Base-by-base conservation (phyloP, 1,140 invertebrate species). In the Pachypsylla venusta region DNA sequence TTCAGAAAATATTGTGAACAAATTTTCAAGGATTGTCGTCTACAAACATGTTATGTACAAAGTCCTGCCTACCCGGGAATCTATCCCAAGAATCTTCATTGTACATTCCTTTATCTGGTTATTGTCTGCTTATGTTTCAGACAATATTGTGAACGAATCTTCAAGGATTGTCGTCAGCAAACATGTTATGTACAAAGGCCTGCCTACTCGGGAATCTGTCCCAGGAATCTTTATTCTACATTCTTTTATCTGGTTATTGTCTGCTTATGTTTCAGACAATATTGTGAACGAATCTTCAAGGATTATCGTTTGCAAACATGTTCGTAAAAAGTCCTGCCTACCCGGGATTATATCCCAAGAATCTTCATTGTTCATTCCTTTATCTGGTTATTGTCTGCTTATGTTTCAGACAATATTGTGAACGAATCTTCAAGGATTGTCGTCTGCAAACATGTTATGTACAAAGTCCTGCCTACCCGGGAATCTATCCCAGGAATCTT, bases 181-280 rank as follows among this genome's bases (percentile, higher is more conserved):
- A 91, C 88, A 2, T 93, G 89, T 70, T 93, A 90, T 70, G 88
- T 93, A 1, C 89, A 93, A 69, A 89, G 86, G 2, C 89, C 89
- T 1, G 89, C 87, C 0, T 93, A 88, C 71, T 89, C 90, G 2
- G 89, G 89, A 10, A 82, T 93, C 2, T 93, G 93, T 71, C 89
- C 89, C 0, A 76, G 89, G 19, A 87, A 88, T 65, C 75, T 93
- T 22, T 87, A 90, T 67, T 93, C 89, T 77, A 82, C 85, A 66
- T 91, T 91, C 67, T 82, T 85, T n/a, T n/a, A n/a, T n/a, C n/a
- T n/a, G n/a, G n/a, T n/a, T n/a, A n/a, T n/a, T n/a, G n/a, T n/a
- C n/a, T n/a, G n/a, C n/a, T n/a, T n/a, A n/a, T n/a, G n/a, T n/a
- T 66, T 0, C 70, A 89, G 87, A 27, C 89, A 85, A 12, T 93